Base-by-base conservation (phyloP, 2,113 vertebrate species). In the Sapayoa aenigma region DNA sequence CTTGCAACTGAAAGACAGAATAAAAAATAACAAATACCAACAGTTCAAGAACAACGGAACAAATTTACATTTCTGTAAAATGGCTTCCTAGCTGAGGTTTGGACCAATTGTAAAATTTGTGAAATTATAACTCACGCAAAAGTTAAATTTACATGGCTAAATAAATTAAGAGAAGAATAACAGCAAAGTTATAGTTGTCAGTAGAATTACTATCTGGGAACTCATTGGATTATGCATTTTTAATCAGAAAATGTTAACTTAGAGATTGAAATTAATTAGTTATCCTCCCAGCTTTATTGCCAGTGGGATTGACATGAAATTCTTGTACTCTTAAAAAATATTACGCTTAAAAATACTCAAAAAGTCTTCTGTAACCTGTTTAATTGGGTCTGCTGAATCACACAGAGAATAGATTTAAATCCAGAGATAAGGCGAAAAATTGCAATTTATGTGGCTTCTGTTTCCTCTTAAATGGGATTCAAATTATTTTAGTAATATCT, bases 221-320 rank as follows among this genome's bases (percentile, higher is more conserved):
- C 80, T 71, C 2, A 53, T 84, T 84, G 37, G 23, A 22, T 56
- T 49, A 82, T 66, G 33, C 50, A 74, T 63, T 89, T 79, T 93
- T 93, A 84, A 68, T 58, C 73, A 53, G 33, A 67, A 94, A 85
- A 89, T 82, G 30, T 81, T 94, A 89, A 87, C 85, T 83, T 87
- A 37, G 31, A 27, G 42, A 56, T 84, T 77, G 79, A 87, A 91
- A 87, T 69, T 46, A 80, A 90, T 94, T 84, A 94, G 6, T 55
- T 8, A 6, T 14, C 42, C n/a, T 85, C 39, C 1, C 81, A 87
- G 12, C 46, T 95, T 91, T 77, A 76, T 85, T 95, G 21, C 23
- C 68, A 80, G 23, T 55, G 78, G 71, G 37, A 82, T 83, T 83
- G 27, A 7, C 14, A 15, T 69, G 24, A 89, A 89, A 89, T 72